phyloP scores from a whole-genome alignment of 1,140 invertebrate genomes.

The Muscidifurax raptorellus region DNA sequence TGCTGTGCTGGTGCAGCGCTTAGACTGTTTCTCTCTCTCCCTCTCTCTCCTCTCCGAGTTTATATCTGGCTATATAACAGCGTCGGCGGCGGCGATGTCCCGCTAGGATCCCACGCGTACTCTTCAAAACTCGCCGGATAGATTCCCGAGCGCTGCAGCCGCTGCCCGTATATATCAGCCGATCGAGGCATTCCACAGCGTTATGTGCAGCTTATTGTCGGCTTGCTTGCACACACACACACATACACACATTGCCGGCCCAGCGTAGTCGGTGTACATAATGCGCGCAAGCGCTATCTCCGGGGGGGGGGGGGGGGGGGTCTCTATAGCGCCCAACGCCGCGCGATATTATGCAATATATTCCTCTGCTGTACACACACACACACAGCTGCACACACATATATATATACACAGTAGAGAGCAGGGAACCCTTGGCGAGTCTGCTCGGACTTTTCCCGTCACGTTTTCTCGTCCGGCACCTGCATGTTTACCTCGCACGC shows the following conservation, averaged over 20 bases:
- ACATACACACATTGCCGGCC: not conserved
- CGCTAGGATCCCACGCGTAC: conserved; percentile 47
- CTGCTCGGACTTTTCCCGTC: conserved; percentile 33
- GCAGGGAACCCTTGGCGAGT: conserved; percentile 8
- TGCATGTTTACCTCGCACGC: conserved; percentile 19
- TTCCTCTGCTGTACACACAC: not conserved
- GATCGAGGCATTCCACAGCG: conserved; percentile 38
- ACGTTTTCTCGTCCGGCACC: conserved; percentile 41
- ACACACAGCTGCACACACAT: too few relatives aligned
- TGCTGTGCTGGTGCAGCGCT: not conserved
- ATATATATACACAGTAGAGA: too few relatives aligned
- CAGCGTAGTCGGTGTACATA: not conserved
- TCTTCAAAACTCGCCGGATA: conserved; percentile 39
- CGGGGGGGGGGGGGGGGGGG: not conserved
- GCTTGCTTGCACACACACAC: not conserved
- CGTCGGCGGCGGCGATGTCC: conserved; percentile 8
- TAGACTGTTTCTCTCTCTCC: not conserved
- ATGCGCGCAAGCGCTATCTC: conserved; percentile 17
- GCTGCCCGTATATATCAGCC: conserved; percentile 31
- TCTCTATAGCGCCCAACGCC: not conserved
- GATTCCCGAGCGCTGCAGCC: conserved; percentile 16
- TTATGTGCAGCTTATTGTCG: conserved; percentile 37
- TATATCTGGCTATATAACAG: not conserved
- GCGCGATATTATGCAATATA: conserved; percentile 42
- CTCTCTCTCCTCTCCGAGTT: not conserved